Conservation (phyloP, 2,113 vertebrate species). For the Noctilio leporinus region DNA sequence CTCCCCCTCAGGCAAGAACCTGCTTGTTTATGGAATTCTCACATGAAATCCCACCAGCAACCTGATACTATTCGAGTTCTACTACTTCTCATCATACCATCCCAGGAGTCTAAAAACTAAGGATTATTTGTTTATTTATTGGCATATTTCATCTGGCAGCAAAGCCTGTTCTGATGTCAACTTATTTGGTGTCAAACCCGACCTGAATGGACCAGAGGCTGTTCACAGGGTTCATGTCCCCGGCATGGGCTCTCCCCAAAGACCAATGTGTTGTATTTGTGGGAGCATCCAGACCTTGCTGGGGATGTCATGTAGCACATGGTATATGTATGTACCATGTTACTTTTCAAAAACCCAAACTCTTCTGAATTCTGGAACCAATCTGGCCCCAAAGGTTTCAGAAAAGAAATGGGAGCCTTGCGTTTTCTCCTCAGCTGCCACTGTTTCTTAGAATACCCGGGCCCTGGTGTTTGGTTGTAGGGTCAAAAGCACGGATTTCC, state of each 20-base stretch:
- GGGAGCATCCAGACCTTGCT: too few relatives aligned
- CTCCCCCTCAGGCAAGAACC: not conserved
- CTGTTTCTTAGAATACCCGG: not conserved
- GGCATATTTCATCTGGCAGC: not conserved
- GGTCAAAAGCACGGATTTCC: not conserved
- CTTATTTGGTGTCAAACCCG: not conserved
- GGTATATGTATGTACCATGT: fast-evolving
- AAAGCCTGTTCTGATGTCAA: not conserved
- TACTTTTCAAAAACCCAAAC: not conserved
- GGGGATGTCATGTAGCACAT: fast-evolving
- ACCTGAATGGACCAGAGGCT: not conserved
- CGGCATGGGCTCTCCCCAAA: not conserved
- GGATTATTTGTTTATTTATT: not conserved
- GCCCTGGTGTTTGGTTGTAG: not conserved
- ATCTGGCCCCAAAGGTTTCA: not conserved
- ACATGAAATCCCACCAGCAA: not conserved
- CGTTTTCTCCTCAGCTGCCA: not conserved
- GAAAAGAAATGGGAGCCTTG: not conserved
- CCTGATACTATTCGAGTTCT: not conserved
- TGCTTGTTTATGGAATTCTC: not conserved
- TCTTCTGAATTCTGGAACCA: not conserved
- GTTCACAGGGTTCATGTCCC: not conserved
- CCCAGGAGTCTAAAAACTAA: not conserved
- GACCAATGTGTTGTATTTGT: fast-evolving
- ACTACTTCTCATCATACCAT: not conserved